These are phyloP conservation scores for Nebria brevicollis DNA, from an alignment of 2,888 invertebrate species.

Conservation along the genomic window DNA sequence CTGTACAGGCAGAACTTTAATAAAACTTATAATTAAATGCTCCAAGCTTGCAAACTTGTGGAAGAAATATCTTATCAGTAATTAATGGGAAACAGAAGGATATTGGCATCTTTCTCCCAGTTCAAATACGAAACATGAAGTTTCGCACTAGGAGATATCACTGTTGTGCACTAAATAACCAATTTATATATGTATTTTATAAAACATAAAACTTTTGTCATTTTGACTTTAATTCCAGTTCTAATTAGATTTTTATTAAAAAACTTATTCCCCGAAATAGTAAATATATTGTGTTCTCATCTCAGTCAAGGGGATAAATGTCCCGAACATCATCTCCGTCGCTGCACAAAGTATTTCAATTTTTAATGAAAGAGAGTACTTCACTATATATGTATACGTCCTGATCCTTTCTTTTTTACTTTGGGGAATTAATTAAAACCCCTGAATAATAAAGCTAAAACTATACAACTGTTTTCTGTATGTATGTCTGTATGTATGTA, in stretches of 20 bases:
- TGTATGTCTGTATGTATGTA: background rate
- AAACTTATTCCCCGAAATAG: background rate
- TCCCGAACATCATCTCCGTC: background rate
- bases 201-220: background rate
- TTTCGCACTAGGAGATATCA: background rate
- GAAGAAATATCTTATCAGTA: slow-evolving; percentile 40
- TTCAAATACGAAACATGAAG: too few relatives aligned
- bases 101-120: slow-evolving; percentile 25
- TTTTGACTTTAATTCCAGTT: background rate
- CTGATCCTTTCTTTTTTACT: slow-evolving; percentile 9
- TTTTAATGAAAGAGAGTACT: background rate
- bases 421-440: slow-evolving; percentile 22
- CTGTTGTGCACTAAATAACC: background rate
- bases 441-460: slow-evolving; percentile 6
- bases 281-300: background rate
- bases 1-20: slow-evolving; percentile 22
- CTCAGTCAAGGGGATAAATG: too few relatives aligned
- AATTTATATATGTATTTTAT: background rate
- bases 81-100: slow-evolving; percentile 42
- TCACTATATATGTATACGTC: background rate
- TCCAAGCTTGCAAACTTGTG: slow-evolving; percentile 21
- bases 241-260: background rate
- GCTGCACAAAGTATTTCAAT: background rate
- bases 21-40: slow-evolving; percentile 44
- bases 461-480: background rate